Conservation (phyloP, 2,113 vertebrate genomes). For the Candoia aspera region DNA sequence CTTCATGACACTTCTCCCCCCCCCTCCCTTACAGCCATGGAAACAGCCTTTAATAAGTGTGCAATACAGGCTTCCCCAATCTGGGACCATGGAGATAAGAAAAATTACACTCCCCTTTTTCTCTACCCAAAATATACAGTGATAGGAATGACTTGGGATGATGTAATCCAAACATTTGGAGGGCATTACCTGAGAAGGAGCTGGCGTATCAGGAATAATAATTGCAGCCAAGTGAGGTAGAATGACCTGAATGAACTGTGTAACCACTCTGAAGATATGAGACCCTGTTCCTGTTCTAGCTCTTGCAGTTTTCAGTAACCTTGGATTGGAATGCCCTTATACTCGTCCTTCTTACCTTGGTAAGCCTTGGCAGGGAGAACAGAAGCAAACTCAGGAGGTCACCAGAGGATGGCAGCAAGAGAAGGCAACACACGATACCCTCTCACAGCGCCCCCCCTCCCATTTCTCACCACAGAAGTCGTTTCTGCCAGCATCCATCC, state of each 20-base stretch:
- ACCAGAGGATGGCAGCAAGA: background rate
- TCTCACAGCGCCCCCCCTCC: background rate
- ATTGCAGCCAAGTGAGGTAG: background rate
- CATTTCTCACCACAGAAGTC: background rate
- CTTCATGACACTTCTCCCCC: background rate
- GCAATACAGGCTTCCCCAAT: background rate
- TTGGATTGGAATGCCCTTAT: background rate
- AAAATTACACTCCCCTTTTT: background rate
- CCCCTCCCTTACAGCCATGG: background rate
- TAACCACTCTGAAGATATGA: background rate
- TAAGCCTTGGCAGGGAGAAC: background rate
- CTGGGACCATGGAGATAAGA: no score
- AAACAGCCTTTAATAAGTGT: background rate
- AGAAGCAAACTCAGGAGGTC: background rate
- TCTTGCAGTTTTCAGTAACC: background rate
- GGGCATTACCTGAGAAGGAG: background rate
- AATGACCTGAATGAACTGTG: background rate
- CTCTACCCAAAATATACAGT: background rate
- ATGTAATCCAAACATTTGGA: background rate
- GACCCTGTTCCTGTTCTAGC: background rate
- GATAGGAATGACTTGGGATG: background rate
- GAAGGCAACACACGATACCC: background rate
- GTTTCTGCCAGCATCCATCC: background rate
- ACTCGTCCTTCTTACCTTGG: background rate
- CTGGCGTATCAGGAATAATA: background rate